These are phyloP conservation scores for Oscheius sp. DNA, from an alignment of 2,888 invertebrate species.

Conservation along the genomic window DNA sequence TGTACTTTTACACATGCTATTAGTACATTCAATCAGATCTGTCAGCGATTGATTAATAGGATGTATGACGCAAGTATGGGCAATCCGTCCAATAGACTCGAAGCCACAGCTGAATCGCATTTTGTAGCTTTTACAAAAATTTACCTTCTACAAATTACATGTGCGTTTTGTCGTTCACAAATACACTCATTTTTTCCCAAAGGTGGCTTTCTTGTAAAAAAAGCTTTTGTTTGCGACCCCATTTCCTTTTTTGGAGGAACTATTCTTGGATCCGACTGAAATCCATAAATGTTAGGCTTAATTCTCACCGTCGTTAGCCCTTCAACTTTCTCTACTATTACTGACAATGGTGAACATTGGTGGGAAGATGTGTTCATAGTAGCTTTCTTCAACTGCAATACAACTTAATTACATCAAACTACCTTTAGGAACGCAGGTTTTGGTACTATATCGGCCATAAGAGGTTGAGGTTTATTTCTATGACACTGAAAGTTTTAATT, in stretches of 20 bases:
- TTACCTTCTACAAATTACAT: constrained; percentile 54
- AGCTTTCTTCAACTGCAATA: background rate
- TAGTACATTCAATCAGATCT: constrained; percentile 53
- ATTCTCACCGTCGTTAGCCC: background rate
- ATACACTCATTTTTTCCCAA: constrained; percentile 33
- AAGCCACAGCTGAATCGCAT: constrained; percentile 49
- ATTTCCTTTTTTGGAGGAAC: constrained; percentile 8
- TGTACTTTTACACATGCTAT: constrained; percentile 47
- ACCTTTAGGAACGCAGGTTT: constrained; percentile 42
- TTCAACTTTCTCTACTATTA: background rate
- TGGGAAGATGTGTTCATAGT: background rate
- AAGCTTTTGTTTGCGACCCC: constrained; percentile 32
- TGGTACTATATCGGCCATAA: constrained; percentile 40
- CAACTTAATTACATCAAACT: background rate
- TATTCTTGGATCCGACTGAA: constrained; percentile 17
- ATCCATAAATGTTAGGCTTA: background rate
- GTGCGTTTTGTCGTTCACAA: constrained; percentile 44
- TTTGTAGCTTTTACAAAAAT: background rate
- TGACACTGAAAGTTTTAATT: too few species aligned
- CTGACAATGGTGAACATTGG: background rate
- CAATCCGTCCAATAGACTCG: constrained; percentile 51
- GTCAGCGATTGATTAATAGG: constrained; percentile 46
- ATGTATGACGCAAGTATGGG: constrained; percentile 44
- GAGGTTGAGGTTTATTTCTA: constrained; percentile 36
- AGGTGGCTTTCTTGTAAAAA: constrained; percentile 29